phyloP scores from a whole-genome alignment of 2,113 vertebrate genomes.

The Lanius ludovicianus region DNA sequence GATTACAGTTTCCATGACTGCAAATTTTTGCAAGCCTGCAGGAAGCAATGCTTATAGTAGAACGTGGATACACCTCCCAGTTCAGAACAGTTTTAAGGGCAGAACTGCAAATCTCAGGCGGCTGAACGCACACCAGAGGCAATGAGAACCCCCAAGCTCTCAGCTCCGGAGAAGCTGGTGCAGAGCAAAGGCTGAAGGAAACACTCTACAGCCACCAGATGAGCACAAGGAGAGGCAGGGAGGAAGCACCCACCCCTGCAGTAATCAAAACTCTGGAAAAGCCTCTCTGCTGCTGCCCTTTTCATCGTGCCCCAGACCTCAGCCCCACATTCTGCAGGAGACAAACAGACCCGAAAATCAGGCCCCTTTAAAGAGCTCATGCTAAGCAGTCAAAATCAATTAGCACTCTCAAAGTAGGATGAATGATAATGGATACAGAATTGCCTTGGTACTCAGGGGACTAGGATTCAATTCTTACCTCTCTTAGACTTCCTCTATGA shows the following conservation, averaged over 20 bases:
- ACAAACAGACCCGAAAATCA: constrained; percentile 44
- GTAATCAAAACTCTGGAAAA: background rate
- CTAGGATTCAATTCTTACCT: constrained; percentile 40
- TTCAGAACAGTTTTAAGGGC: background rate
- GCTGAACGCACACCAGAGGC: background rate
- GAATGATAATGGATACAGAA: constrained; percentile 57
- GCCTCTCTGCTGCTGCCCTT: background rate
- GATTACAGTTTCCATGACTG: background rate
- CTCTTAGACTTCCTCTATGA: constrained; percentile 43
- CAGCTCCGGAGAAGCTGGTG: background rate
- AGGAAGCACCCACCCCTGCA: background rate
- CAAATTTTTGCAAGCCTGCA: background rate
- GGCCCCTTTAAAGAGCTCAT: constrained; percentile 56
- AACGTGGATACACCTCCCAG: background rate
- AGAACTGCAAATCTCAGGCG: background rate
- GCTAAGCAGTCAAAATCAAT: constrained; percentile 67
- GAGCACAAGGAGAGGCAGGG: background rate
- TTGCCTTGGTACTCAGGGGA: constrained; percentile 34
- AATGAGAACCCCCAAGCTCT: background rate
- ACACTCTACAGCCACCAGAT: background rate
- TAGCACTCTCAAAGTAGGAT: constrained; percentile 57
- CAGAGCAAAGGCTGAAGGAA: background rate
- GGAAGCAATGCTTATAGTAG: background rate
- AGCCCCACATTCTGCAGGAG: constrained; percentile 36
- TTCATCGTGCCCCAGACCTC: constrained; percentile 23